phyloP scores from a whole-genome alignment of 30 jellyfish, hydroid and myxozoan species.

The Aurelia coerulea region DNA sequence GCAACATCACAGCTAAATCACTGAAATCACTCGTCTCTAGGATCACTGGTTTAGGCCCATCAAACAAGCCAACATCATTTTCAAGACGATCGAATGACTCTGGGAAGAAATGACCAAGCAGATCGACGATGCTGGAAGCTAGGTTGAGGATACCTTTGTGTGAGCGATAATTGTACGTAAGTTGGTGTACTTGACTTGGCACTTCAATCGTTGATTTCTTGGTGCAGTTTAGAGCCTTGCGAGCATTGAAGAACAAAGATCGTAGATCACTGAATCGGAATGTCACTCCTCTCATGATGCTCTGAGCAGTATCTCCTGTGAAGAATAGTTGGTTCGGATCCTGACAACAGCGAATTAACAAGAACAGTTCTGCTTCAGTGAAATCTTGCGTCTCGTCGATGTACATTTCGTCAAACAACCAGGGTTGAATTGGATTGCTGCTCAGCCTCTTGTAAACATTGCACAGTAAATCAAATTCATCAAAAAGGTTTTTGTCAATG shows the following conservation, averaged over 20 bases:
- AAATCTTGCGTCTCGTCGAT: conserved; percentile 96
- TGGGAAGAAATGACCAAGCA: conserved; percentile 73
- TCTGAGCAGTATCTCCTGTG: conserved; percentile 97
- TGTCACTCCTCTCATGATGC: conserved; percentile 88
- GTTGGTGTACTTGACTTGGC: conserved; percentile 73
- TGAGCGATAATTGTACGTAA: conserved; percentile 87
- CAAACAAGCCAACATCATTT: conserved; percentile 82
- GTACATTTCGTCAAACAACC: conserved; percentile 80
- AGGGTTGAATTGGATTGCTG: conserved; percentile 35
- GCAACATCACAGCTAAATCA: conserved; percentile 81
- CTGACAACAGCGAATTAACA: conserved; percentile 72
- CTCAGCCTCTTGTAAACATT: conserved; percentile 72
- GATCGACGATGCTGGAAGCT: conserved; percentile 73
- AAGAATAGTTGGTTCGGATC: conserved; percentile 83
- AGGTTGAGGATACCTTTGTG: conserved; percentile 81
- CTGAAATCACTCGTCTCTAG: conserved; percentile 74
- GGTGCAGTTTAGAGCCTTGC: conserved; percentile 28
- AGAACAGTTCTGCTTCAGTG: conserved; percentile 83
- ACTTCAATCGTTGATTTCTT: conserved; percentile 44
- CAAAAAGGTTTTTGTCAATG: conserved; percentile 44
- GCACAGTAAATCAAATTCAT: conserved; percentile 70
- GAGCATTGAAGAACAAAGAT: conserved; percentile 65
- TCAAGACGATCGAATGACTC: conserved; percentile 76
- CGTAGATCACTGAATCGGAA: conserved; percentile 85
- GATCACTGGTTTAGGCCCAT: conserved; percentile 94